Evolutionary conservation across 2,888 invertebrate genomes (phyloP).

Genomic region (Scaeva pyrastri): DNA sequence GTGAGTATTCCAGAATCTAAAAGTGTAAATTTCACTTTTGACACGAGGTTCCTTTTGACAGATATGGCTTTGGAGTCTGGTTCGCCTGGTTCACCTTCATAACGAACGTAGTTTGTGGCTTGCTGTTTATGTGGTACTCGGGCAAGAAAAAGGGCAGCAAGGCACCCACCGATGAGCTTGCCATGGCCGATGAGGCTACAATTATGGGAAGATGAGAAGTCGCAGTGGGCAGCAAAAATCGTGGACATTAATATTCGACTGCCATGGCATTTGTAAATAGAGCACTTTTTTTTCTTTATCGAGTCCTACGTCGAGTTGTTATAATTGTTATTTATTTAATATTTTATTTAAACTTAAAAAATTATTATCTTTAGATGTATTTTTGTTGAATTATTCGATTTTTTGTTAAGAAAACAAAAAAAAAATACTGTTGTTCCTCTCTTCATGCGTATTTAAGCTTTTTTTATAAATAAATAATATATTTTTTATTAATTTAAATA

Average conservation of each 20-base stretch:
- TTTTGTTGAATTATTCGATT: constrained; percentile 33
- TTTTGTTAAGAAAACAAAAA: not conserved
- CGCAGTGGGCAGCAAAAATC: not conserved
- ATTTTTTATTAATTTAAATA: not conserved
- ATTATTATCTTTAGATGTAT: not conserved
- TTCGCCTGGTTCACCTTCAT: constrained; percentile 92
- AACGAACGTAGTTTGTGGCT: constrained; percentile 88
- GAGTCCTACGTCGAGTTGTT: constrained; percentile 4
- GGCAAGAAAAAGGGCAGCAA: constrained; percentile 93
- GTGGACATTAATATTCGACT: constrained; percentile 49
- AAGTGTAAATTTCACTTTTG: not conserved
- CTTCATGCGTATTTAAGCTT: not conserved
- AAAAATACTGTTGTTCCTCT: constrained; percentile 2
- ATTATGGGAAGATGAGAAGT: constrained; percentile 88
- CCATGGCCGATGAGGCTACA: constrained; percentile 93
- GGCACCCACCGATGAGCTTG: constrained; percentile 92
- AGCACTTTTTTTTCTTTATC: constrained; percentile 31
- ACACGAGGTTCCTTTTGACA: constrained; percentile 74
- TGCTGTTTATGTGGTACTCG: constrained; percentile 91
- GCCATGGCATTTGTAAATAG: constrained; percentile 70
- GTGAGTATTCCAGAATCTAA: constrained; percentile 83
- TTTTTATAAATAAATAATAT: not conserved
- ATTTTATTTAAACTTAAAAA: constrained; percentile 24
- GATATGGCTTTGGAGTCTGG: constrained; percentile 90
- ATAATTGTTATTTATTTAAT: constrained; percentile 48